A percentile compares a stretch with the other conserved stretches of the same genome.
Evolutionary conservation across 2,113 vertebrate genomes (phyloP).

Genomic region (Diphyllodes magnificus): DNA sequence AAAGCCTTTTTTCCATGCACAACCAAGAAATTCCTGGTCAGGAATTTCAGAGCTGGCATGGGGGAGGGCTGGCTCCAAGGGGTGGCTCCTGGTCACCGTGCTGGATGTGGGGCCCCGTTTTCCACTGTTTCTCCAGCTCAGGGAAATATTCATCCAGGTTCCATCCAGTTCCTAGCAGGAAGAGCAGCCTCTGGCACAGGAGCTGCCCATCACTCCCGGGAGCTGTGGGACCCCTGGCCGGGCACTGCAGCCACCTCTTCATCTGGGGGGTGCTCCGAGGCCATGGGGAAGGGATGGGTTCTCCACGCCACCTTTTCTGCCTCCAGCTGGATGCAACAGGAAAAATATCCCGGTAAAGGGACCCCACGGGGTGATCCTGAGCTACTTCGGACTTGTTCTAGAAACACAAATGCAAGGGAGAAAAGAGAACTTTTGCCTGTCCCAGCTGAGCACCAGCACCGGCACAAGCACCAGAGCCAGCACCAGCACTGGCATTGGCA

Average conservation of each 20-base stretch:
- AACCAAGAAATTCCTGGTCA: background rate
- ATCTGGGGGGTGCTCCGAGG: accelerated
- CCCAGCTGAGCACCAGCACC: background rate
- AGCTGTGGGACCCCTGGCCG: accelerated
- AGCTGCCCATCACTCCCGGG: background rate
- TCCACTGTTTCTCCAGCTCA: background rate
- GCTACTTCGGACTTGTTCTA: accelerated
- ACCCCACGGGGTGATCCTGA: background rate
- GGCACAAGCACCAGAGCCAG: background rate
- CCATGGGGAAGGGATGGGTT: accelerated
- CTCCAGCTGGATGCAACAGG: accelerated
- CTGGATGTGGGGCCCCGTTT: background rate
- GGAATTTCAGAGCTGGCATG: accelerated
- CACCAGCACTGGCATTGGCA: too few relatives aligned
- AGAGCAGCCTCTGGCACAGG: background rate
- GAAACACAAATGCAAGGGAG: background rate
- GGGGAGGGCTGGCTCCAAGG: background rate
- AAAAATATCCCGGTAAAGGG: background rate
- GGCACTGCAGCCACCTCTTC: background rate
- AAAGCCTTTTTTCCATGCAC: background rate
- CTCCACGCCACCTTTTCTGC: background rate
- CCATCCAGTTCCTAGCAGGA: background rate
- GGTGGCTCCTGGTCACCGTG: background rate
- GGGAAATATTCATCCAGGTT: background rate
- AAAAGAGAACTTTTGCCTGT: background rate